A percentile compares a stretch with the other conserved stretches of the same genome.
Conservation (phyloP, 2,113 vertebrate species). For the Melanostigma gelatinosum region DNA sequence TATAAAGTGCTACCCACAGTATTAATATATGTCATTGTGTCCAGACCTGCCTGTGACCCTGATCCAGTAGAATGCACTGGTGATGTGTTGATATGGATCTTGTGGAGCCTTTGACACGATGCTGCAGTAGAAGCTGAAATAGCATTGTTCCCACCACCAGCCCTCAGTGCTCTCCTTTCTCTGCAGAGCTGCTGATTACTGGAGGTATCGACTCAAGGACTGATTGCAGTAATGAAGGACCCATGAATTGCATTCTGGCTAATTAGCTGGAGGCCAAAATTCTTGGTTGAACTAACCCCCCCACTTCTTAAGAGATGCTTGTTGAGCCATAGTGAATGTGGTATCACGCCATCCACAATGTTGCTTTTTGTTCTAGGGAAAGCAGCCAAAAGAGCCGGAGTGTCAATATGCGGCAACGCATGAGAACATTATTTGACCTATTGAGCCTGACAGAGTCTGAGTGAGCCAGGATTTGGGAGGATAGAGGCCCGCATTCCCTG, state of each 20-base stretch:
- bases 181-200: conserved; percentile 55
- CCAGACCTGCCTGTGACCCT: background rate
- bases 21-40: background rate
- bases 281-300: conserved; percentile 44
- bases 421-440: background rate
- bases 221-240: conserved; percentile 66
- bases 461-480: background rate
- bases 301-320: background rate
- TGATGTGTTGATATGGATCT: conserved; percentile 39
- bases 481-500: background rate
- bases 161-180: conserved; percentile 6
- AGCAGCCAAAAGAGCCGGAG: background rate
- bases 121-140: background rate
- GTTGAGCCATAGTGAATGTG: conserved; percentile 37
- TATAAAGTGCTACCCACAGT: too few relatives aligned
- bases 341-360: background rate
- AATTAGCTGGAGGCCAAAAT: conserved; percentile 41
- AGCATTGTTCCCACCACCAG: conserved; percentile 29
- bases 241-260: conserved; percentile 54
- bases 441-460: background rate
- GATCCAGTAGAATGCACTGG: conserved; percentile 12
- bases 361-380: conserved; percentile 27
- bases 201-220: conserved; percentile 59
- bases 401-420: conserved; percentile 22
- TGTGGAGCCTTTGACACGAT: conserved; percentile 4